Conservation (phyloP, 2,113 vertebrate genomes). For the Cryptoleucopteryx plumbea region DNA sequence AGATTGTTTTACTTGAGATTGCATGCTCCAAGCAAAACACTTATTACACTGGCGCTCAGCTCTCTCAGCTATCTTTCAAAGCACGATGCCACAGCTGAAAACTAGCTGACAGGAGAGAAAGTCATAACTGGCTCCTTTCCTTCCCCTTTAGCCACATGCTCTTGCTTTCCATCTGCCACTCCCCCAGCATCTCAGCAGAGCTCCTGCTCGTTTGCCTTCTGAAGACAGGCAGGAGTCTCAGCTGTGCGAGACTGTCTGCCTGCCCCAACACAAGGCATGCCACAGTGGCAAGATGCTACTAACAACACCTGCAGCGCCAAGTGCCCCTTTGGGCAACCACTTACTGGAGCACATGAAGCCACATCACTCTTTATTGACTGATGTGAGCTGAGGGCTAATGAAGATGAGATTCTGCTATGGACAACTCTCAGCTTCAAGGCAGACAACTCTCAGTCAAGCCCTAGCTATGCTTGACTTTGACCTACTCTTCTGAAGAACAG, state of each 20-base stretch:
- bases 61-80: neutral
- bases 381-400: neutral
- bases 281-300: neutral
- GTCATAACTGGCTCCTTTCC: neutral
- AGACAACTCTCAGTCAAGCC: neutral
- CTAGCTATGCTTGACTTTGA: neutral
- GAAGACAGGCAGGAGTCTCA: neutral
- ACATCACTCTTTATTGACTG: neutral
- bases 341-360: neutral
- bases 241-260: rapidly evolving
- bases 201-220: neutral
- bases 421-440: neutral
- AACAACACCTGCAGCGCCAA: neutral
- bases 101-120: neutral
- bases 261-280: neutral
- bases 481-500: neutral
- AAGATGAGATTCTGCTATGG: neutral
- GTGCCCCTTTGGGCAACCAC: neutral
- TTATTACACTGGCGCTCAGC: neutral
- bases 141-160: neutral
- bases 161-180: neutral
- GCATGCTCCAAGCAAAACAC: neutral
- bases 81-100: neutral
- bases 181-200: neutral
- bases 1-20: neutral